Evolutionary conservation across 2,888 invertebrate genomes (phyloP), one percentile per base, ranked within the genome.

Genomic region (Idaea aversata): DNA sequence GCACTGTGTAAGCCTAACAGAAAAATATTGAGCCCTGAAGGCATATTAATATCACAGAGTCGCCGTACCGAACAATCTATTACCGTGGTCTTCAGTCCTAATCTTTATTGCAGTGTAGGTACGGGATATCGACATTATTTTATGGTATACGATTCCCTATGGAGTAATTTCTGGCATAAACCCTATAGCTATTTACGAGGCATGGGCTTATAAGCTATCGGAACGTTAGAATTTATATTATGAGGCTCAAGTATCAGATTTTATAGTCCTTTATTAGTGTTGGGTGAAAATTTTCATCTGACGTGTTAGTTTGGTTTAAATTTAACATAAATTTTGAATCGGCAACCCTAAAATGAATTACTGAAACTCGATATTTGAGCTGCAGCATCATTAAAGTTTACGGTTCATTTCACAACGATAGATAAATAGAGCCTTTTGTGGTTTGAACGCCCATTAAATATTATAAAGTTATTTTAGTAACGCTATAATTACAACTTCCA

Each of bases 191-290:
- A 86, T 87, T 87, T 86, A 87, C 82, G 85, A 84, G 77, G 80
- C 75, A 75, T 74, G 73, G 78, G 82, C 84, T 86, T 81, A 84
- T 79, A 83, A 85, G 87, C 84, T 87, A 88, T 88, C 86, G 77
- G 83, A 72, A 77, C 77, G 78, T 78, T 81, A 76, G 82, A 86
- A 84, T 87, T 88, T 87, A 87, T 86, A 78, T 78, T 78, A 80
- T 74, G 74, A 76, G 72, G 67, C 65, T 65, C 68, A 61, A 69
- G 74, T 72, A 69, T 74, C 70, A 72, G 75, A 75, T 76, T 75
- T 76, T 75, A 76, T 74, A 70, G 72, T 68, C 70, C 68, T 70
- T 73, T 69, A 68, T 69, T 65, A 66, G 67, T 60, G 64, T 61
- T 65, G 65, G 59, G 65, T 64, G 60, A 65, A 70, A 70, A 62